Percentiles rank a stretch among this genome's conserved stretches.
Conservation (phyloP, 2,888 invertebrate genomes). For the Hyposoter dolosus region DNA sequence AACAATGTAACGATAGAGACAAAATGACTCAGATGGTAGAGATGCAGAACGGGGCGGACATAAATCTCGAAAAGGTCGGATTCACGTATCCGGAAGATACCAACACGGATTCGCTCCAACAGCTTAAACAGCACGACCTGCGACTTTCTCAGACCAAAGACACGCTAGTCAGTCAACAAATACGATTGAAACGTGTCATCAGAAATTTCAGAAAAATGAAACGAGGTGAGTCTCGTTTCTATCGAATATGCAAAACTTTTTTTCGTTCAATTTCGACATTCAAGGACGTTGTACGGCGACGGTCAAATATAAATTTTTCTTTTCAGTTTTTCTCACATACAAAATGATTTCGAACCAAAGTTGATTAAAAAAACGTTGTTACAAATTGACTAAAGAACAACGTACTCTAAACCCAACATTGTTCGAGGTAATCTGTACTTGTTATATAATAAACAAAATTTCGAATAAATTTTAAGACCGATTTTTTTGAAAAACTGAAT, state of each 20-base stretch:
- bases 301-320: too few relatives aligned
- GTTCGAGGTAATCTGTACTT: too few relatives aligned
- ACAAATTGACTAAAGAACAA: too few relatives aligned
- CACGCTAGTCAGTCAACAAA: constrained; percentile 88
- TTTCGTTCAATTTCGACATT: not conserved
- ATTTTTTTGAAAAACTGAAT: too few relatives aligned
- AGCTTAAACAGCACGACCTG: constrained; percentile 88
- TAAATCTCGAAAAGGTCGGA: constrained; percentile 88
- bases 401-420: too few relatives aligned
- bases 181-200: constrained; percentile 86
- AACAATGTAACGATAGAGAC: not conserved
- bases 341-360: too few relatives aligned
- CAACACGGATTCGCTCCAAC: constrained; percentile 87
- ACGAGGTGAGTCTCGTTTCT: constrained; percentile 76
- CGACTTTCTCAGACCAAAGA: constrained; percentile 88
- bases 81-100: constrained; percentile 88
- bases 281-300: too few relatives aligned
- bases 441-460: too few relatives aligned
- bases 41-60: constrained; percentile 86
- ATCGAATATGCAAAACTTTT: not conserved
- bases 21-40: constrained; percentile 86
- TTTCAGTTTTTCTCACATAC: too few relatives aligned
- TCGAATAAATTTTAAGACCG: too few relatives aligned
- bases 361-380: too few relatives aligned
- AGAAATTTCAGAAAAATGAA: constrained; percentile 84